phyloP scores from a whole-genome alignment of 2,888 invertebrate species.

The Digitonthophagus gazella region DNA sequence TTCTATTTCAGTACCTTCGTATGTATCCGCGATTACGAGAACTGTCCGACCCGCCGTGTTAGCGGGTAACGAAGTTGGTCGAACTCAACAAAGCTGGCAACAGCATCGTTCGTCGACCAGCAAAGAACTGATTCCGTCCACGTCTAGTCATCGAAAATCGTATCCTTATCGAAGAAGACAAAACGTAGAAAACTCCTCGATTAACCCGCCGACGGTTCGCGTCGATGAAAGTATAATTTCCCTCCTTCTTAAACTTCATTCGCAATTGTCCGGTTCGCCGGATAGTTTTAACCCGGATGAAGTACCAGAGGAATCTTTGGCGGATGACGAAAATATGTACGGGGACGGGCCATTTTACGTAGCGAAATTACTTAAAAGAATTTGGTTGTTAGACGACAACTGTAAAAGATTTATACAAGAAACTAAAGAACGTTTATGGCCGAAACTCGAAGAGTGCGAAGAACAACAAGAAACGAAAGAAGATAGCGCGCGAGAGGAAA shows the following conservation, averaged over 20 bases:
- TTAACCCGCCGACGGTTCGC: constrained; percentile 45
- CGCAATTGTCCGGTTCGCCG: constrained; percentile 78
- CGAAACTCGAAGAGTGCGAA: constrained; percentile 75
- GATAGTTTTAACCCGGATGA: constrained; percentile 67
- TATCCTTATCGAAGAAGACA: constrained; percentile 38
- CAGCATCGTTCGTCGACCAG: constrained; percentile 37
- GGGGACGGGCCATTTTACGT: constrained; percentile 91
- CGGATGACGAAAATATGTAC: constrained; percentile 47
- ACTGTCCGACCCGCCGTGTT: constrained; percentile 41
- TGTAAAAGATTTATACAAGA: constrained; percentile 69
- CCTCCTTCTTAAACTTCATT: constrained; percentile 83
- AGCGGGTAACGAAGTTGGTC: constrained; percentile 43
- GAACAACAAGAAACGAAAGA: constrained; percentile 64
- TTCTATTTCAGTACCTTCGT: constrained; percentile 29
- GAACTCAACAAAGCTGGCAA: constrained; percentile 12
- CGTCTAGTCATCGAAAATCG: constrained; percentile 37
- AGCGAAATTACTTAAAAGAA: constrained; percentile 73
- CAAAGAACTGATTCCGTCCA: constrained; percentile 54
- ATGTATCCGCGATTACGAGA: constrained; percentile 27
- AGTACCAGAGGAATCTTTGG: constrained; percentile 42
- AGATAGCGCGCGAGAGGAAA: constrained; percentile 75
- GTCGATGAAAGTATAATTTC: constrained; percentile 89
- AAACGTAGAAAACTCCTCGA: constrained; percentile 40
- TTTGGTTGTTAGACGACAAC: constrained; percentile 67
- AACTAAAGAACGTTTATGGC: constrained; percentile 75